These are phyloP conservation scores for Ischnus inquisitorius DNA, from an alignment of 2,888 invertebrate genomes.

Conservation along the genomic window DNA sequence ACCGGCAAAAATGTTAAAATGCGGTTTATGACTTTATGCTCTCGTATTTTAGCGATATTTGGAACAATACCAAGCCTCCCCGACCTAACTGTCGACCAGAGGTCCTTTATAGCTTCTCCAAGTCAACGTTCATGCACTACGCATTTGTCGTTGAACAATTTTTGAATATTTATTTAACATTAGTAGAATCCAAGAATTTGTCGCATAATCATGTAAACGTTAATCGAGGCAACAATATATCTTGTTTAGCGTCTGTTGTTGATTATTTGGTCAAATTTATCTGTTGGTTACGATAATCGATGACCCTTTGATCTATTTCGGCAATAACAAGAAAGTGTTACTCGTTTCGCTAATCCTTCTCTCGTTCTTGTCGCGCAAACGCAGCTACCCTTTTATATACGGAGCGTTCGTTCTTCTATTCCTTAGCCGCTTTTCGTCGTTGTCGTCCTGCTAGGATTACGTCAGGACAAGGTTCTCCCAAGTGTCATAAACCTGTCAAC, in stretches of 20 bases:
- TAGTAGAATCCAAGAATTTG: not conserved
- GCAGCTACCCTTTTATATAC: conserved; percentile 29
- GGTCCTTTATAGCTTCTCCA: conserved; percentile 11
- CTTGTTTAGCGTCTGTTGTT: not conserved
- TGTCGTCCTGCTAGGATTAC: conserved; percentile 54
- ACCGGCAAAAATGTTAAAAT: conserved; percentile 79
- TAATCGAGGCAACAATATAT: not conserved
- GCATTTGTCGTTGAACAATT: not conserved
- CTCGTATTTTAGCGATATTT: conserved; percentile 80
- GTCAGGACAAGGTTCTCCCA: conserved; percentile 54
- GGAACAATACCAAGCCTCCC: conserved; percentile 75
- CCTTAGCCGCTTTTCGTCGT: conserved; percentile 18
- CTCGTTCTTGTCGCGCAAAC: conserved; percentile 24
- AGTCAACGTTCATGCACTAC: not conserved
- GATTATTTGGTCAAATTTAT: not conserved
- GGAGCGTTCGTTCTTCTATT: conserved; percentile 15
- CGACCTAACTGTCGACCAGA: conserved; percentile 75
- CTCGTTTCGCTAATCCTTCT: not conserved
- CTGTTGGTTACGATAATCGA: not conserved
- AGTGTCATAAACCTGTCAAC: conserved; percentile 69
- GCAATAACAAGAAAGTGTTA: not conserved
- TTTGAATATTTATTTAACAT: not conserved
- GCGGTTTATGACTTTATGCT: conserved; percentile 81
- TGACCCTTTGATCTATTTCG: not conserved
- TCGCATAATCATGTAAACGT: not conserved